Conservation (phyloP, 2,888 invertebrate species). For the Creontiades dilutus region DNA sequence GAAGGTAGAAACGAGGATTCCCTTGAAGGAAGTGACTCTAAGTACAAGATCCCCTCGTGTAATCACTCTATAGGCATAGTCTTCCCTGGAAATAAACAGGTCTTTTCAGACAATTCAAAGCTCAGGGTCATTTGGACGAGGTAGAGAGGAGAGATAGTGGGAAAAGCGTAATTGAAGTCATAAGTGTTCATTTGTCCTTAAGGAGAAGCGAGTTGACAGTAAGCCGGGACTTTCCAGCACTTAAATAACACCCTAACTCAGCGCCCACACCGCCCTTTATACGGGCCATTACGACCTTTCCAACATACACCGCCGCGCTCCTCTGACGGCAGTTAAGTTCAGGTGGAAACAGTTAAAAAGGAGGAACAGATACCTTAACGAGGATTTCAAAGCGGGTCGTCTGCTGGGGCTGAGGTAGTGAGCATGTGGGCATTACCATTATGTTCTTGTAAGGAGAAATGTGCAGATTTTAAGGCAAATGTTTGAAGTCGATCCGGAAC, state of each 20-base stretch:
- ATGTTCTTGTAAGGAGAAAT: neutral
- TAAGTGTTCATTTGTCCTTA: slow-evolving; percentile 67
- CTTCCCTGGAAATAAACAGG: neutral
- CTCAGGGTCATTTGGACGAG: neutral
- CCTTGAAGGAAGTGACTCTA: neutral
- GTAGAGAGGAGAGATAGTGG: neutral
- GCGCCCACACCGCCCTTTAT: neutral
- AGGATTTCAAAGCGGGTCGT: slow-evolving; percentile 25
- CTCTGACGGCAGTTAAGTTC: slow-evolving; percentile 30
- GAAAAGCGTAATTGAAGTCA: slow-evolving; percentile 62
- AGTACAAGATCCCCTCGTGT: neutral
- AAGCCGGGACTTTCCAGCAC: slow-evolving; percentile 43
- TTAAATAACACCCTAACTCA: slow-evolving; percentile 56
- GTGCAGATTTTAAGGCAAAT: neutral
- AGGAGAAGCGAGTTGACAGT: slow-evolving; percentile 43
- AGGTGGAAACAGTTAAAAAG: slow-evolving; percentile 50
- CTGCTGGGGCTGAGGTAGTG: neutral
- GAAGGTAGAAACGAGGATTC: neutral
- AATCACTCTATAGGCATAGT: neutral
- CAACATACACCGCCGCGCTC: no score
- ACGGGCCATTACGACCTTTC: slow-evolving; percentile 24
- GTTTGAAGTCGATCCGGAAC: no score
- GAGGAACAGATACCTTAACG: slow-evolving; percentile 34
- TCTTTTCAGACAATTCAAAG: neutral
- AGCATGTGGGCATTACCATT: neutral